Evolutionary conservation across 2,797 vertebrate species (phyloP).

Genomic region (Lagodon rhomboides): DNA sequence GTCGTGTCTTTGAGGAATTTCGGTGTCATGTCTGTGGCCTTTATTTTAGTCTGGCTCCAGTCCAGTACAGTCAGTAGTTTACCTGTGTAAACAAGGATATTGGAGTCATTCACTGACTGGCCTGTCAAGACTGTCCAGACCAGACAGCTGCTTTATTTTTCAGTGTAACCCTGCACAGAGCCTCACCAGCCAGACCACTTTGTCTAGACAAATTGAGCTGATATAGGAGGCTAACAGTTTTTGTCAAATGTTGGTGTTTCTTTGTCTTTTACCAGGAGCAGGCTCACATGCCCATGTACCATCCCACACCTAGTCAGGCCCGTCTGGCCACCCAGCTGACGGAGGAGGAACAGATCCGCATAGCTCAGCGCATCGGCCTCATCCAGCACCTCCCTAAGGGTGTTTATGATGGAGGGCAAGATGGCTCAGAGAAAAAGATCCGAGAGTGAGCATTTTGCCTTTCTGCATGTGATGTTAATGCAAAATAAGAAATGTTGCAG

Average conservation of each 20-base stretch:
- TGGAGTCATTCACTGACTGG: not conserved
- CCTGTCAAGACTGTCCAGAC: not conserved
- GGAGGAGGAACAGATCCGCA: constrained; percentile 92
- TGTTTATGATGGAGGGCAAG: constrained; percentile 86
- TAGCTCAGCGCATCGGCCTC: constrained; percentile 91
- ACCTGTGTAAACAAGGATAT: constrained; percentile 28
- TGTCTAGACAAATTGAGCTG: not conserved
- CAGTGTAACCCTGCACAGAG: not conserved
- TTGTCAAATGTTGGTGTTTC: constrained; percentile 13
- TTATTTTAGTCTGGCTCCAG: not conserved
- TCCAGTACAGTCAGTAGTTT: not conserved
- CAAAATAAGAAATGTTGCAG: not conserved
- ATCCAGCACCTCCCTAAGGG: constrained; percentile 92
- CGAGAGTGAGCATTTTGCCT: constrained; percentile 85
- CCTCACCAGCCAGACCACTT: constrained; percentile 2
- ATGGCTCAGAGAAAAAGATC: constrained; percentile 89
- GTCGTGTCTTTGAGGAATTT: not conserved
- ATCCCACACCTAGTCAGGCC: constrained; percentile 90
- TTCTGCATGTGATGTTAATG: constrained; percentile 2
- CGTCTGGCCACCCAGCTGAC: constrained; percentile 91
- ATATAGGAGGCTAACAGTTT: not conserved
- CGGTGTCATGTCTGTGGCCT: not conserved
- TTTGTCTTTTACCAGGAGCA: constrained; percentile 82
- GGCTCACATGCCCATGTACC: constrained; percentile 88
- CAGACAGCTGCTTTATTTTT: not conserved